Evolutionary conservation across 2,797 vertebrate genomes (phyloP), one percentile per base, ranked within the genome.

Genomic region (Malacoctenus gilli): DNA sequence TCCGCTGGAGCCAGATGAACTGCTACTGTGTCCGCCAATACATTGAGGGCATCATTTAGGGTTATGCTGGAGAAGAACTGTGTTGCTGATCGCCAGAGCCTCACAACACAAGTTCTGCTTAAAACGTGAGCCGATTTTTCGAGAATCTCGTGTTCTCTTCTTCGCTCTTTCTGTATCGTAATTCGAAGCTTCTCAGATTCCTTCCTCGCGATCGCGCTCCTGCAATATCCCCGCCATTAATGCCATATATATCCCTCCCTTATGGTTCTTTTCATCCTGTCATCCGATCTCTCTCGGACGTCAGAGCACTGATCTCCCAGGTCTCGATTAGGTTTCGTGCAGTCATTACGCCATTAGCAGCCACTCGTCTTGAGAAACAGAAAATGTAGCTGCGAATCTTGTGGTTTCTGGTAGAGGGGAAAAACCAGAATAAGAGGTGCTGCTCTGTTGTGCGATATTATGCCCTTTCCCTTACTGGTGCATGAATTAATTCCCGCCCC

Each of bases 281-380:
- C 44, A 39, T 38, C 52, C 53, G 43, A 60, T 70, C 57, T 68
- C 42, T 61, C 51, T 57, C 28, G 59, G 20, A 72, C 58, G 50
- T 50, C 44, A 72, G 79, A 83, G 25, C 77, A 83, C 81, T 60
- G 53, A 60, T 84, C 80, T 84, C 80, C 62, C 68, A 73, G 53
- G 55, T 51, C 46, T 79, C 77, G 82, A 90, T 89, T 82, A 63
- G 70, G 77, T 91, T 91, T 75, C 82, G 66, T 78, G 74, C 63
- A 75, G 69, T 74, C 73, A 66, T 53, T 55, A 52, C 37, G 61
- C 70, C 80, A 77, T 72, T 70, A 84, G 73, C 63, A 58, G 56
- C 70, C 65, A 51, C 54, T 36, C 68, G 68, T 89, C 87, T 50
- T 85, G 89, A 89, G 75, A 43, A 85, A 67, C n/a, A 19, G 76